Evolutionary conservation across 92 coral and sea anemone genomes (phyloP), one percentile per base, ranked within the genome.

Genomic region (Pocillopora meandrina): DNA sequence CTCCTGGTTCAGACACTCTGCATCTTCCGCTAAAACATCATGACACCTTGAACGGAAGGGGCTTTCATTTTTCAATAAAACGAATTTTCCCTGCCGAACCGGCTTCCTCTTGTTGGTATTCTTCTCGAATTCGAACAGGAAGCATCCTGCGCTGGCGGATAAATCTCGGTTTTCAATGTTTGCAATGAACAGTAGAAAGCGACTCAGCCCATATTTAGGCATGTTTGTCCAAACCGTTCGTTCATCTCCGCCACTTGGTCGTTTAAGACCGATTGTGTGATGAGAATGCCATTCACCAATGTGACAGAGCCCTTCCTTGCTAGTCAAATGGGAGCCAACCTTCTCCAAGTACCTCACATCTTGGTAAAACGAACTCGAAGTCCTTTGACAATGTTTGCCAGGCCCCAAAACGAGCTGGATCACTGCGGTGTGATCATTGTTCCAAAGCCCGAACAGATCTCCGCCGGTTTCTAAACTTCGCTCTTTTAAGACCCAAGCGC

Each of bases 201-300:
- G 92, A 17, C 81, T 74, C 42, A 95, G 67, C 0, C 88, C 93
- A 70, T 89, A 91, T 11, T 63, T 67, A 1, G 90, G 94, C 97
- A 95, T 95, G 76, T 95, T 95, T 1, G 65, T 79, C 97, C 97
- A 95, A 5, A 95, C 98, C 1, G 98, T 95, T 62, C 79, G 85
- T 78, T 93, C 91, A 82, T 95, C 98, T 49, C 97, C 98, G 6
- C 88, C 84, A 71, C 98, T 95, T 57, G 98, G 98, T 49, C 89
- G 86, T 9, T 82, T 86, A 72, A 95, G 81, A 33, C 78, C 87
- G 47, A 85, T 87, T 61, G 80, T 92, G 71, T 95, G 98, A 82
- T 95, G 98, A 2, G 98, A 95, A 87, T 95, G 98, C 98, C 98
- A 95, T 77, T 95, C 97, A 23, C 98, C 98, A 65, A 95, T 93